These are phyloP conservation scores for Rhingia campestris DNA, from an alignment of 2,888 invertebrate genomes.

Conservation along the genomic window DNA sequence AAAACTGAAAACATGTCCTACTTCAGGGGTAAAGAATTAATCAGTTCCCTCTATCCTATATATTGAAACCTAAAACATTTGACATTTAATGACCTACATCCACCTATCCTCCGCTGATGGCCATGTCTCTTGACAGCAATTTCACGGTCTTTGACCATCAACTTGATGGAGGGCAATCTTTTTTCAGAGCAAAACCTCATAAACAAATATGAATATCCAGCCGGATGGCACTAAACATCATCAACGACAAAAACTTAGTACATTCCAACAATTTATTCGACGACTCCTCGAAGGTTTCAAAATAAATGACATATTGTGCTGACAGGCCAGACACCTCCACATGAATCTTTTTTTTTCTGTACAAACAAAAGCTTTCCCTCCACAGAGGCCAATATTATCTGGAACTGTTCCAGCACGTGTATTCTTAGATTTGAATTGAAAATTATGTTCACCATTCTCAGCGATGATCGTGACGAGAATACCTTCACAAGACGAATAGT, in stretches of 20 bases:
- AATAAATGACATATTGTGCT: neutral
- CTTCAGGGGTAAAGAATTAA: too few species aligned
- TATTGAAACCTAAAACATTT: too few species aligned
- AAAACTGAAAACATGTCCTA: too few species aligned
- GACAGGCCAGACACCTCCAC: constrained; percentile 8
- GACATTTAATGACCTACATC: too few species aligned
- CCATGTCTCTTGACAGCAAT: neutral
- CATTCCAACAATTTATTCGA: neutral
- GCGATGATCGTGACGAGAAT: constrained; percentile 26
- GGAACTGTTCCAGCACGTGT: constrained; percentile 35
- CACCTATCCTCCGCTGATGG: too few species aligned
- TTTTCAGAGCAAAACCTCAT: neutral
- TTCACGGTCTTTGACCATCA: neutral
- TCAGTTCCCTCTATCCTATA: too few species aligned
- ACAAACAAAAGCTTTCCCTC: neutral
- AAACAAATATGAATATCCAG: neutral
- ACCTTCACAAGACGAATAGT: neutral
- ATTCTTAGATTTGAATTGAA: constrained; percentile 24
- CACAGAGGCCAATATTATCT: constrained; percentile 9
- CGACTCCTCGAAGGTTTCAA: neutral
- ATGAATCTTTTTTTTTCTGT: constrained; percentile 29
- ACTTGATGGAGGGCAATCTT: neutral
- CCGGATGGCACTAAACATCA: neutral
- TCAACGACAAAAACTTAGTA: neutral
- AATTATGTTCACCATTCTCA: constrained; percentile 14